Percentiles rank a stretch among this genome's conserved stretches.
phyloP scores from a whole-genome alignment of 2,888 invertebrate species.

The Conchocele bisecta region DNA sequence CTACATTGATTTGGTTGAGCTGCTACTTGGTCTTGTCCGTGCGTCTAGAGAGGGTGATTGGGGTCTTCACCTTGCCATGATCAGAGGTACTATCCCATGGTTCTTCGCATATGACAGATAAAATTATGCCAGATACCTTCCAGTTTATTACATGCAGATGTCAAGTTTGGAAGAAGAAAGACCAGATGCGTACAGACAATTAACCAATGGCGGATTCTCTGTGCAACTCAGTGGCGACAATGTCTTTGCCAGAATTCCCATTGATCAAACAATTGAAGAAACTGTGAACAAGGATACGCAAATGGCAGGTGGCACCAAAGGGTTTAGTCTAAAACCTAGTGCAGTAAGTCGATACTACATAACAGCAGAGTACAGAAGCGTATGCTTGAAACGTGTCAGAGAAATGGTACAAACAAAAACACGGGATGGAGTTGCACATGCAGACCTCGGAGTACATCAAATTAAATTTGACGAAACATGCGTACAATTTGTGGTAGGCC shows the following conservation, averaged over 20 bases:
- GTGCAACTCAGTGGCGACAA: constrained; percentile 45
- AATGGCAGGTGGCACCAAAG: constrained; percentile 50
- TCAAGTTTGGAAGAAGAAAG: background rate
- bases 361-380: constrained; percentile 43
- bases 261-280: constrained; percentile 48
- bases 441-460: no score
- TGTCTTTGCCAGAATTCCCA: constrained; percentile 56
- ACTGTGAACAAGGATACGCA: constrained; percentile 53
- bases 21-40: no score
- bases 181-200: constrained; percentile 13
- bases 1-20: no score
- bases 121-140: constrained; percentile 59
- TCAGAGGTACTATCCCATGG: constrained; percentile 54
- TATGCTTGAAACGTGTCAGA: constrained; percentile 18
- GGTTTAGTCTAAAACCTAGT: constrained; percentile 44
- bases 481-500: no score
- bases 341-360: constrained; percentile 47
- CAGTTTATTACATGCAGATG: constrained; percentile 47
- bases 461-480: no score
- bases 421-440: no score
- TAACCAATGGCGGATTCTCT: constrained; percentile 42
- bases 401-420: background rate
- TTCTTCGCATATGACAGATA: no score
- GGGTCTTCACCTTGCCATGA: constrained; percentile 46
- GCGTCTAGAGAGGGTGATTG: no score